Evolutionary conservation across 2,797 vertebrate genomes (phyloP), one percentile per base, ranked within the genome.

Genomic region (Crypturellus tataupa): DNA sequence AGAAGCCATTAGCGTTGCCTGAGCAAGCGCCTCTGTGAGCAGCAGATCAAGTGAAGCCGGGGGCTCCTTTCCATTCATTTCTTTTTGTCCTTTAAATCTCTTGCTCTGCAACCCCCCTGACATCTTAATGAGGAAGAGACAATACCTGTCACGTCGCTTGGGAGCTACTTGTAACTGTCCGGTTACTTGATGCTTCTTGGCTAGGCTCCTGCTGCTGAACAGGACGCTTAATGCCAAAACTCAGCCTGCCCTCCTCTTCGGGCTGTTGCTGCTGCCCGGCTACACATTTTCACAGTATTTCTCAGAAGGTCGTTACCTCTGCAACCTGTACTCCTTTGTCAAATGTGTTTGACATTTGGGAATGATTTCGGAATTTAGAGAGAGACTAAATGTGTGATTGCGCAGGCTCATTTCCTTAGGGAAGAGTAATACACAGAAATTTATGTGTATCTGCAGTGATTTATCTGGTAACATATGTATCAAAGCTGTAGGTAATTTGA

Each of bases 401-500:
- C 75, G 73, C 1, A 4, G 75, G 51, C 71, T 90, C 40, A 73
- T 94, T 95, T 94, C 95, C 94, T 95, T 56, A 80, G 94, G 91
- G 95, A 91, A 93, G 78, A 77, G 60, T 93, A 90, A 91, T 58
- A 95, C 56, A 73, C 71, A 90, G 64, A 81, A 67, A 84, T 64
- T 78, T 89, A 62, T 46, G 70, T 79, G 47, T 89, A 89, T 86
- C 91, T 94, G 56, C 55, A 44, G 56, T 96, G 95, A 94, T 97
- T 97, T 93, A 95, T 96, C 85, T 92, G 77, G 85, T 93, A 95
- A 91, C 94, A 88, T 92, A 79, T 77, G 73, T 83, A 91, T 83
- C 85, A 93, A 94, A 95, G 92, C 85, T 95, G 93, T 86, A 93
- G 92, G 95, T 95, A 92, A 96, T 79, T 88, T 90, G 94, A 94